Percentiles rank a stretch among this genome's conserved stretches.
Evolutionary conservation across 2,797 vertebrate species (phyloP).

Genomic region (Acanthornis magna): DNA sequence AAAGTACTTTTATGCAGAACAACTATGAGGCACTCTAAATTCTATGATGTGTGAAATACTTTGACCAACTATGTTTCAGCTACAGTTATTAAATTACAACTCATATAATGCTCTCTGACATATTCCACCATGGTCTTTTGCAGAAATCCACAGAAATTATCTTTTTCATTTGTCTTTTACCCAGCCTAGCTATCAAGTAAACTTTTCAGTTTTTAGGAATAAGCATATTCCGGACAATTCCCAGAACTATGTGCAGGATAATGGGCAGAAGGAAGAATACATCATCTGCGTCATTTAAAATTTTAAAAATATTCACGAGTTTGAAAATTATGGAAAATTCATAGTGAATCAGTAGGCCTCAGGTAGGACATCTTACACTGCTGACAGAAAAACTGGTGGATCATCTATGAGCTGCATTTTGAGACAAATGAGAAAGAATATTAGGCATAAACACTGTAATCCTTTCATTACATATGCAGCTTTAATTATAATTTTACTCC

Average conservation of each 20-base stretch:
- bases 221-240: background rate
- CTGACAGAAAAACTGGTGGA: background rate
- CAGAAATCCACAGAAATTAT: background rate
- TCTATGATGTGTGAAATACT: background rate
- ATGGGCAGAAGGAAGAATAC: background rate
- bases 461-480: background rate
- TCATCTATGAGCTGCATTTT: background rate
- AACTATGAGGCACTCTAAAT: background rate
- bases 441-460: background rate
- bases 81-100: background rate
- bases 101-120: background rate
- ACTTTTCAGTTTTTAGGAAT: background rate
- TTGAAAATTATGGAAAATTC: background rate
- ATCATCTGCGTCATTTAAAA: background rate
- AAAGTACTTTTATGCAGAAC: background rate
- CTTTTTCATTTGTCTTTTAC: background rate
- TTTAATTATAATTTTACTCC: background rate
- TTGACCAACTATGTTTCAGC: background rate
- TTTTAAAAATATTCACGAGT: background rate
- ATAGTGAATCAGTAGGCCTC: background rate
- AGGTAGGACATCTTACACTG: background rate
- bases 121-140: background rate
- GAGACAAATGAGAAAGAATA: background rate
- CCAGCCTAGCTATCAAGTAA: background rate
- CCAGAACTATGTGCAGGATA: background rate